These are phyloP conservation scores for Pterostichus madidus DNA, from an alignment of 2,888 invertebrate genomes.

Conservation along the genomic window DNA sequence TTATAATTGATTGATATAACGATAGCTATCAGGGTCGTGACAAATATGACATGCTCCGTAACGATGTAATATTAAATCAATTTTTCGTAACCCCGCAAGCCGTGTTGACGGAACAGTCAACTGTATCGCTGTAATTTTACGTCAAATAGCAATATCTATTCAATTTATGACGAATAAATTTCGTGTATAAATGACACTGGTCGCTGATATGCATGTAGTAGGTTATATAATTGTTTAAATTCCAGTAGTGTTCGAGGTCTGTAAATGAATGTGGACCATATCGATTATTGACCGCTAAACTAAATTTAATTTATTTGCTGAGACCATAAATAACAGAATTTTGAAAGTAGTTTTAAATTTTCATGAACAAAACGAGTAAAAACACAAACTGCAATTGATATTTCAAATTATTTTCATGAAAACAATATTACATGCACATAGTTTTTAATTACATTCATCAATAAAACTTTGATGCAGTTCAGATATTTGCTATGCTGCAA, in stretches of 20 bases:
- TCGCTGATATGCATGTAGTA: conserved; percentile 37
- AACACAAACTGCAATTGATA: conserved; percentile 13
- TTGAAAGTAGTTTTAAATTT: conserved; percentile 16
- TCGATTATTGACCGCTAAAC: conserved; percentile 37
- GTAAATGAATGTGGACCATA: conserved; percentile 8
- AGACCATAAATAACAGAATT: conserved; percentile 10
- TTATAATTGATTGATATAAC: conserved; percentile 48
- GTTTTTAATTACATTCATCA: conserved; percentile 9
- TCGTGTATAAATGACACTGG: conserved; percentile 27
- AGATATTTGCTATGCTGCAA: no score
- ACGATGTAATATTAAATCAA: conserved; percentile 49
- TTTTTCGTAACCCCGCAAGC: conserved; percentile 19
- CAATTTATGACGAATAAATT: conserved; percentile 45
- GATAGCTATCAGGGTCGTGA: conserved; percentile 36
- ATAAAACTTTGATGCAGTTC: no score
- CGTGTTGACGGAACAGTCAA: conserved; percentile 41
- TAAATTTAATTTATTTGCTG: conserved; percentile 26
- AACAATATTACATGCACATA: conserved; percentile 37
- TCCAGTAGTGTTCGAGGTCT: background rate
- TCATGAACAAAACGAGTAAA: conserved; percentile 1
- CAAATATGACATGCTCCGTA: conserved; percentile 44
- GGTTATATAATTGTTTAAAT: conserved; percentile 24
- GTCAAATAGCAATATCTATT: conserved; percentile 47
- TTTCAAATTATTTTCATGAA: conserved; percentile 5
- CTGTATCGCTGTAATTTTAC: conserved; percentile 41